Percentiles rank a stretch among this genome's conserved stretches.
These are phyloP conservation scores for Yponomeuta sedellus DNA, from an alignment of 2,888 invertebrate genomes.

Conservation along the genomic window DNA sequence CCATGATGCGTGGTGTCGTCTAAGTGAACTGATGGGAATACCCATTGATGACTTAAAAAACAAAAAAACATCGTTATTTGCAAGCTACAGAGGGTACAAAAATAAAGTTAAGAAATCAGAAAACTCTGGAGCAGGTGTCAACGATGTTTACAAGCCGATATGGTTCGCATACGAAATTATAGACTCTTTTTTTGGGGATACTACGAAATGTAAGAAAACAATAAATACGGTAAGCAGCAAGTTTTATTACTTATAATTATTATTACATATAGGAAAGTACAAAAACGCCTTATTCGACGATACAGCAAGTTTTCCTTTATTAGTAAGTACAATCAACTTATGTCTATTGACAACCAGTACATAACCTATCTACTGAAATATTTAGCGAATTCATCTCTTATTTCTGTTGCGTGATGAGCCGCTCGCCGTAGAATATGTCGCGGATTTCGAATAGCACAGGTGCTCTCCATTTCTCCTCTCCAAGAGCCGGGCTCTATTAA, in stretches of 20 bases:
- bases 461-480: constrained; percentile 17
- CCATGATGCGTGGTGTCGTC: constrained; percentile 16
- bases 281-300: constrained; percentile 15
- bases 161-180: constrained; percentile 12
- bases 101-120: constrained; percentile 19
- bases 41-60: constrained; percentile 17
- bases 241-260: constrained; percentile 12
- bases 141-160: constrained; percentile 15
- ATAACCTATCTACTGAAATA: constrained; percentile 16
- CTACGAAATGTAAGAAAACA: constrained; percentile 19
- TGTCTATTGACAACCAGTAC: neutral
- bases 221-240: neutral
- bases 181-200: constrained; percentile 18
- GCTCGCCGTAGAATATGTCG: neutral
- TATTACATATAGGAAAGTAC: constrained; percentile 15
- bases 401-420: constrained; percentile 13
- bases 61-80: constrained; percentile 19
- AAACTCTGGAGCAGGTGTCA: constrained; percentile 18
- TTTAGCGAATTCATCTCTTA: constrained; percentile 17
- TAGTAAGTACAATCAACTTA: constrained; percentile 15
- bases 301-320: constrained; percentile 16
- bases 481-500: constrained; percentile 24
- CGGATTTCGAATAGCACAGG: constrained; percentile 15
- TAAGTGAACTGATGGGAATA: constrained; percentile 14
- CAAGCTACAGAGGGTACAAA: constrained; percentile 19